Percentiles rank a stretch among this genome's conserved stretches.
Conservation (phyloP, 1,140 invertebrate species). For the Ephestia elutella region DNA sequence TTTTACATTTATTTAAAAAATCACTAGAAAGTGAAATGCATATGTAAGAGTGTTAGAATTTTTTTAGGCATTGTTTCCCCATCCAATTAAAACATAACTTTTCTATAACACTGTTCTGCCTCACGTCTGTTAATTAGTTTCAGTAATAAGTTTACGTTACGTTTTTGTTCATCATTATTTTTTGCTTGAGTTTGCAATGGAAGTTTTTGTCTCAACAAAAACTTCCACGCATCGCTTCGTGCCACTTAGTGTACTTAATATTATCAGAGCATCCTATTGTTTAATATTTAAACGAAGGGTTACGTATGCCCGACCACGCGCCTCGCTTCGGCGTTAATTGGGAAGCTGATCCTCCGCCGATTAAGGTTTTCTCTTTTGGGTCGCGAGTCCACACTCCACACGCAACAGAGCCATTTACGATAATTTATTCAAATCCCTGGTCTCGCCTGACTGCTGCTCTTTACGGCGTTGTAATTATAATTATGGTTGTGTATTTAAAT, state of each 20-base stretch:
- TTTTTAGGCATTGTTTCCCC: too few species aligned
- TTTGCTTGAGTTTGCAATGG: background rate
- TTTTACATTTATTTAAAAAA: too few species aligned
- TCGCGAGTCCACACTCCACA: background rate
- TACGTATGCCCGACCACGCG: background rate
- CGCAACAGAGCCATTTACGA: background rate
- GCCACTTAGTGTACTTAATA: too few species aligned
- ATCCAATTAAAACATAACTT: too few species aligned
- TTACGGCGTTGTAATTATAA: background rate
- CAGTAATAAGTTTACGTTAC: too few species aligned
- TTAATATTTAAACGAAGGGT: background rate
- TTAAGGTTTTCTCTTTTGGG: background rate
- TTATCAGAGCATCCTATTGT: background rate
- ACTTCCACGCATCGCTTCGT: too few species aligned
- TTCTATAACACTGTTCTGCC: too few species aligned
- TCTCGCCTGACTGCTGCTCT: background rate
- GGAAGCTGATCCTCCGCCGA: background rate
- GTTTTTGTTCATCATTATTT: background rate
- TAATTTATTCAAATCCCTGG: background rate
- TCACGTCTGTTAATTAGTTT: too few species aligned
- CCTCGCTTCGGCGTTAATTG: background rate
- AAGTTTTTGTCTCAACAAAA: too few species aligned
- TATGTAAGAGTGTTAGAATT: too few species aligned
- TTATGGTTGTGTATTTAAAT: background rate
- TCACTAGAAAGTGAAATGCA: too few species aligned